Base-by-base conservation (phyloP, 2,888 invertebrate species). In the Toxonevra muliebris region DNA sequence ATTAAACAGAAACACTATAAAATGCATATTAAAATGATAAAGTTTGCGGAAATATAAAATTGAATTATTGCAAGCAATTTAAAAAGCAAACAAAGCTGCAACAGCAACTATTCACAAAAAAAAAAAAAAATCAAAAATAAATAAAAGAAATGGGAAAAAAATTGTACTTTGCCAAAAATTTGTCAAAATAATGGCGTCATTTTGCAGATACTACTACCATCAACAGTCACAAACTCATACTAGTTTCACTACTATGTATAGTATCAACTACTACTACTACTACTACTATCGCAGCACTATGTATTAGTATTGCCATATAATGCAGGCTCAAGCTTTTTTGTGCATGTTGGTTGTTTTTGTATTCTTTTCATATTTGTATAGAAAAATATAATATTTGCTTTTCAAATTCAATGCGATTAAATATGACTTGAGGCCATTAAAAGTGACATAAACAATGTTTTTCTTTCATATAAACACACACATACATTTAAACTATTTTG, bases 111-210 rank as follows among this genome's bases (percentile, higher is more conserved):
- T 64, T 30, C 15, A 59, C 48, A 63, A 52, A 17, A 57, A 63
- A 40, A 59, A 59, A 60, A 66, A 63, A 52, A 17, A 57, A 63
- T 40, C 59, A 59, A 60, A 66, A 65, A 45, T 20, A 45, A 59
- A 17, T 10, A 19, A 17, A 55, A 45, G 7, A 30, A 7, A 7
- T 4, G 7, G 15, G 40, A 57, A 65, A 73, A 70, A 70, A 69
- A 71, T 63, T 55, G 54, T 57, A 48, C 76, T 74, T 76, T 78
- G 79, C 79, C 79, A 80, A 81, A 80, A 79, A 81, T 81, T 81
- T 80, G 81, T 80, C 81, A 80, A 79, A 79, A 77, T 80, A 80
- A 79, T 80, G 78, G 80, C 79, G 77, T 78, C 76, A 78, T 79
- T 78, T 73, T 79, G 78, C 77, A 78, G 65, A 65, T 48, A 64